Evolutionary conservation across 2,113 vertebrate genomes (phyloP).

Genomic region (Pluvialis apricaria): DNA sequence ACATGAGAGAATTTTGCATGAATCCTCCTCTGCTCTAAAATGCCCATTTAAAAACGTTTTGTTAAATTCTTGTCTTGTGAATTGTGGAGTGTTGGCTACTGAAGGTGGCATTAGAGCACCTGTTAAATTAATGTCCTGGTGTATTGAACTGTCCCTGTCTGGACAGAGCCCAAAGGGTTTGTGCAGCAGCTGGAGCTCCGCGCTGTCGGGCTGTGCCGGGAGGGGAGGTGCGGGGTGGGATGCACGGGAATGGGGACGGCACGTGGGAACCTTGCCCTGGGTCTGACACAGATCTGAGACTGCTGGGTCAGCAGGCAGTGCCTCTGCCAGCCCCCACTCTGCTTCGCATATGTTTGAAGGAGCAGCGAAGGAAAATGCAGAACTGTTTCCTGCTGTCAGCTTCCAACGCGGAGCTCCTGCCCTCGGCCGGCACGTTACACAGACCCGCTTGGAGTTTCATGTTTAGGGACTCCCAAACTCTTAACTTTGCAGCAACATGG

Average conservation of each 20-base stretch:
- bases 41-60: fast-evolving
- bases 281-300: background rate
- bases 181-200: background rate
- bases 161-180: background rate
- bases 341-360: background rate
- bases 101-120: background rate
- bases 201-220: fast-evolving
- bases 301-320: background rate
- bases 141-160: fast-evolving
- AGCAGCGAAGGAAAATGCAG: background rate
- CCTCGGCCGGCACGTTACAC: fast-evolving
- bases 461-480: background rate
- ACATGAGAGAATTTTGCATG: fast-evolving
- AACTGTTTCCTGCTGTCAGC: background rate
- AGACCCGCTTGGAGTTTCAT: fast-evolving
- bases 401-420: background rate
- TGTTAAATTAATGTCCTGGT: fast-evolving
- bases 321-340: background rate
- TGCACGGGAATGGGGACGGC: fast-evolving
- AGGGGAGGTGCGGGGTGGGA: background rate
- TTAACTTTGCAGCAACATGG: background rate
- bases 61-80: background rate
- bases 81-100: fast-evolving
- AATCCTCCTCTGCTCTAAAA: background rate
- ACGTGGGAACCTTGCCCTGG: background rate